phyloP scores from a whole-genome alignment of 2,888 invertebrate species.

The Abrostola triplasia region DNA sequence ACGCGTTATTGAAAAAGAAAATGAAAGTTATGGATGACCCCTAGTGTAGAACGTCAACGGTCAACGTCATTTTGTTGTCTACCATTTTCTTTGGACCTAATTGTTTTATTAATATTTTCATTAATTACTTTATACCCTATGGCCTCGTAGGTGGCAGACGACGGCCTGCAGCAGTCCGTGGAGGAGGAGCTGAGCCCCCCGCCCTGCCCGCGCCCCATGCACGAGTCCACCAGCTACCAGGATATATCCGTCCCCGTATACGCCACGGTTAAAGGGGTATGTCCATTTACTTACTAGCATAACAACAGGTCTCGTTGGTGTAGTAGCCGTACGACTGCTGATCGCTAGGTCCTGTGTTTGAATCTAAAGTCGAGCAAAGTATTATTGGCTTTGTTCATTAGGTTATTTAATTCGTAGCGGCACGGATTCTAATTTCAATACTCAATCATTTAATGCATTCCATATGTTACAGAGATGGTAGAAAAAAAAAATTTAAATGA shows the following conservation, averaged over 20 bases:
- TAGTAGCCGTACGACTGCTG: no score
- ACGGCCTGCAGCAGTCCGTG: constrained; percentile 85
- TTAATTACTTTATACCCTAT: background rate
- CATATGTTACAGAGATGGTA: no score
- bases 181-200: constrained; percentile 84
- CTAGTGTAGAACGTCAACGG: no score
- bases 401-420: no score
- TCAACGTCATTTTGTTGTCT: background rate
- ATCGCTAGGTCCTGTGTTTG: no score
- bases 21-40: no score
- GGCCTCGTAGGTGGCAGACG: constrained; percentile 81
- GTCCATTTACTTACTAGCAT: background rate
- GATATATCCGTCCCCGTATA: constrained; percentile 98
- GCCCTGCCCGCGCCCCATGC: constrained; percentile 79
- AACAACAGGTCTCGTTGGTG: no score
- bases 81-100: background rate
- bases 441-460: background rate
- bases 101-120: background rate
- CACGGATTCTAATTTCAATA: no score
- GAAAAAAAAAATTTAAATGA: no score
- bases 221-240: constrained; percentile 93
- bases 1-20: no score
- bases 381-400: no score
- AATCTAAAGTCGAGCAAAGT: no score
- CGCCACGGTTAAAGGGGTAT: constrained; percentile 97